These are phyloP conservation scores for Spodoptera frugiperda DNA, from an alignment of 1,140 invertebrate genomes.

Conservation along the genomic window DNA sequence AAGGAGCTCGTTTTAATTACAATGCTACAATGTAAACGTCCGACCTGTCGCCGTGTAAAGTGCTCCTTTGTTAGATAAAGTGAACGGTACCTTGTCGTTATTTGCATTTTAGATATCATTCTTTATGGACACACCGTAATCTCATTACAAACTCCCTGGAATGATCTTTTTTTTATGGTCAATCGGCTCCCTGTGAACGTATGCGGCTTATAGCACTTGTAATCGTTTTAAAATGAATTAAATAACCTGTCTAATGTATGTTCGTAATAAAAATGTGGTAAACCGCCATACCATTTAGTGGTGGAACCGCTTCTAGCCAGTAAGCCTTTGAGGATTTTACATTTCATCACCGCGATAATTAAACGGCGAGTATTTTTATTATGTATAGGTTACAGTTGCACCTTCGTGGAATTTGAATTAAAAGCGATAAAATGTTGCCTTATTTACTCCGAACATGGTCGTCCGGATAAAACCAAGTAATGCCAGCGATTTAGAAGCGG, in stretches of 20 bases:
- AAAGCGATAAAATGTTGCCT: too few species aligned
- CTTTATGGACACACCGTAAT: slow-evolving; percentile 33
- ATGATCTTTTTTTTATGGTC: slow-evolving; percentile 31
- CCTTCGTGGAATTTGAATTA: too few species aligned
- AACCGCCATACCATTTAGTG: slow-evolving; percentile 32
- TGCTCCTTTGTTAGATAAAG: slow-evolving; percentile 32
- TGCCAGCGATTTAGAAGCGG: too few species aligned
- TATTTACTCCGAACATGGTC: too few species aligned
- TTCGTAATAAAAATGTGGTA: slow-evolving; percentile 30
- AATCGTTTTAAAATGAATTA: slow-evolving; percentile 36
- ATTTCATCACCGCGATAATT: background rate
- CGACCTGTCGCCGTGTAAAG: slow-evolving; percentile 2
- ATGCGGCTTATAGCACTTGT: slow-evolving; percentile 1
- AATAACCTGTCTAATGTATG: slow-evolving; percentile 37
- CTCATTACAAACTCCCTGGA: slow-evolving; percentile 22
- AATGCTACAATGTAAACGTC: slow-evolving; percentile 21
- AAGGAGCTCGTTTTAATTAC: slow-evolving; percentile 20
- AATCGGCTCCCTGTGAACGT: slow-evolving; percentile 7
- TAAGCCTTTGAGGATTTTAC: slow-evolving; percentile 8
- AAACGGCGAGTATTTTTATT: slow-evolving; percentile 5
- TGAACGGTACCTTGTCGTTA: slow-evolving; percentile 30
- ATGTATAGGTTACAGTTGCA: background rate
- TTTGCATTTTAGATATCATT: slow-evolving; percentile 41
- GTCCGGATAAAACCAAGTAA: too few species aligned
- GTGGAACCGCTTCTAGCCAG: background rate